Evolutionary conservation across 2,888 invertebrate species (phyloP), one percentile per base, ranked within the genome.

Genomic region (Eudasyphora cyanicolor): DNA sequence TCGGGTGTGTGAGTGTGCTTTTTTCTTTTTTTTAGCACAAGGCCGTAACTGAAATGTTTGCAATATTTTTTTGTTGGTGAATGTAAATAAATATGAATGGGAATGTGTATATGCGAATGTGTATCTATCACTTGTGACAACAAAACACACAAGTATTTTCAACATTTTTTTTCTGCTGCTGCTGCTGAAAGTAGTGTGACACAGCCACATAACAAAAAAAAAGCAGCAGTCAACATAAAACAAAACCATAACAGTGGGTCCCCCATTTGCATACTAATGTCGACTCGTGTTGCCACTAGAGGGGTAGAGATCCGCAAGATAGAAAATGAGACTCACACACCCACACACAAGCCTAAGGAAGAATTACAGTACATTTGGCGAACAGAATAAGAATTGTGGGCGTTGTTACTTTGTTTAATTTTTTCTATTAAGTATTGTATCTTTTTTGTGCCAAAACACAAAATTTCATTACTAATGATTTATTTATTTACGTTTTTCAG

Each of bases 11-110:
- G 71, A n/a, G n/a, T n/a, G n/a, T n/a, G n/a, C n/a, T n/a, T n/a
- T 76, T 81, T 78, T 81, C 73, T 60, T 60, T 81, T 84, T 84
- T 83, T 84, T 84, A 84, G 84, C 81, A 84, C 84, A 84, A 84
- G 84, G 84, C 84, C 84, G 84, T 81, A 84, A 84, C 76, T 81
- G 84, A 84, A 84, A 84, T 79, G 81, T 84, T 84, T 81, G 81
- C 75, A 81, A 84, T 75, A 67, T 12, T 71, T 54, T 57, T 60
- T 67, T 73, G 67, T 45, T 71, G 21, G 38, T 21, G 64, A 51
- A 51, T 73, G 71, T 76, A 79, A 76, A 82, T 82, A 57, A 82
- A 79, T 14, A 57, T 45, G 19, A n/a, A n/a, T n/a, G n/a, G n/a
- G n/a, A n/a, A n/a, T n/a, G n/a, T n/a, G n/a, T 73, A 8, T 42